Evolutionary conservation across 2,888 invertebrate genomes (phyloP).

Genomic region (Andrena minutula): DNA sequence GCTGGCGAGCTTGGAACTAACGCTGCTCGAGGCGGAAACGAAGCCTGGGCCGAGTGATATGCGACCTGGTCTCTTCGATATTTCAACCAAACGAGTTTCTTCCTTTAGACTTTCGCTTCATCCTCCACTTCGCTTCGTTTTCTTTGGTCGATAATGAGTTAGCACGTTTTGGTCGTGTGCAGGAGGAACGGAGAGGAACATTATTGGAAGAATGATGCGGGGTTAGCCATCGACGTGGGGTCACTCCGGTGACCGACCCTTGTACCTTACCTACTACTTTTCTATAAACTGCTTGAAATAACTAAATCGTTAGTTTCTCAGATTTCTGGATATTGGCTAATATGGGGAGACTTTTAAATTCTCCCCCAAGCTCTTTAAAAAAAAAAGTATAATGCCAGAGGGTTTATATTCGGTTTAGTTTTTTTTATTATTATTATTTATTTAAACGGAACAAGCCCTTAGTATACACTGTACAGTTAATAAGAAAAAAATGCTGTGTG

Average conservation of each 20-base stretch:
- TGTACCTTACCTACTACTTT: no score
- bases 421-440: no score
- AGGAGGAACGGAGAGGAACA: not conserved
- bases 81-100: slow-evolving; percentile 21
- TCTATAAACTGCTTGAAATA: no score
- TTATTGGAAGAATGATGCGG: not conserved
- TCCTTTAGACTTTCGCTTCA: not conserved
- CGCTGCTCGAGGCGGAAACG: not conserved
- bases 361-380: not conserved
- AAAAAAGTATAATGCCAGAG: not conserved
- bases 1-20: not conserved
- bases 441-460: no score
- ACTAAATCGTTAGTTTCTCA: no score
- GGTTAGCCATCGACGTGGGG: no score
- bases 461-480: no score
- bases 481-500: no score
- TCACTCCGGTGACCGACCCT: no score
- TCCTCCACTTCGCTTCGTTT: not conserved
- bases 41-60: not conserved
- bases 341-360: not conserved
- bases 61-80: slow-evolving; percentile 25
- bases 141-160: not conserved
- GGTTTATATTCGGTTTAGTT: no score
- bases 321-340: no score
- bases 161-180: not conserved